A percentile compares a stretch with the other conserved stretches of the same genome.
These are phyloP conservation scores for Spheniscus mendiculus DNA, from an alignment of 2,113 vertebrate species.

Conservation along the genomic window DNA sequence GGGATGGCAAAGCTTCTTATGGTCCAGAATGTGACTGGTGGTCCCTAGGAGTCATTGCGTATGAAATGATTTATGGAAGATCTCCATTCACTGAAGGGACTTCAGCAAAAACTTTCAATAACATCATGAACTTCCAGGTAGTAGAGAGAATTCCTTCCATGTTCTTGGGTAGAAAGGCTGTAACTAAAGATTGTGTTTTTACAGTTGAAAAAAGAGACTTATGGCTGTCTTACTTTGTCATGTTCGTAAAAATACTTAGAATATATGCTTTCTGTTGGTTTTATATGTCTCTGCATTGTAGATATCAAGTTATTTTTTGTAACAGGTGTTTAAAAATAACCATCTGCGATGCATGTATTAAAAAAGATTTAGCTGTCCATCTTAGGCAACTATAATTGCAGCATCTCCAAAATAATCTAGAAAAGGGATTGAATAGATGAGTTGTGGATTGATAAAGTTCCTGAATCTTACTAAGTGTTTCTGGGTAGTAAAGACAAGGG, in stretches of 20 bases:
- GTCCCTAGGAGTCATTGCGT: conserved; percentile 92
- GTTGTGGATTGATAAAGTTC: not conserved
- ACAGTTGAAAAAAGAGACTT: not conserved
- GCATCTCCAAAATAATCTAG: not conserved
- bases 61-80: conserved; percentile 92
- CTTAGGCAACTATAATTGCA: not conserved
- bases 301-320: not conserved
- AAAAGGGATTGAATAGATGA: not conserved
- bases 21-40: conserved; percentile 94
- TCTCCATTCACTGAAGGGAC: conserved; percentile 89
- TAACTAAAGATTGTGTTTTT: not conserved
- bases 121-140: conserved; percentile 96
- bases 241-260: not conserved
- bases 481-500: not conserved
- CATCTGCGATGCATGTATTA: not conserved
- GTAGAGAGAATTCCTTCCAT: conserved; percentile 55
- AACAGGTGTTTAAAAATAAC: not conserved
- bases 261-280: not conserved
- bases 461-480: not conserved
- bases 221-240: not conserved
- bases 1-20: conserved; percentile 77
- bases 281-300: not conserved
- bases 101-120: conserved; percentile 87
- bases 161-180: not conserved
- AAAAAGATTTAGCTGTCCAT: not conserved